Conservation (phyloP, 2,888 invertebrate genomes). For the Cremastinae sp. region DNA sequence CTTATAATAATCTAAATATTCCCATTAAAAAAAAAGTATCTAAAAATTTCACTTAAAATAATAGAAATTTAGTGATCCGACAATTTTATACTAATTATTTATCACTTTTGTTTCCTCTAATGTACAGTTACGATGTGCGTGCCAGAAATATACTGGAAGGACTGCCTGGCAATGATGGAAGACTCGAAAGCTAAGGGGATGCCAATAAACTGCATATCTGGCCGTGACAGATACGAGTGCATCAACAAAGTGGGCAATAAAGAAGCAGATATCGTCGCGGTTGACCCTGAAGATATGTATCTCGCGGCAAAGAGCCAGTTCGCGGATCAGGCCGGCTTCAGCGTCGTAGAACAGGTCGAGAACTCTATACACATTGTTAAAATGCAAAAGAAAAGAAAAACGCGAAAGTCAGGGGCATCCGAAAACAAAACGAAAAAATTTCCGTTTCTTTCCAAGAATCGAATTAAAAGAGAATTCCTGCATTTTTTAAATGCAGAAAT, state of each 20-base stretch:
- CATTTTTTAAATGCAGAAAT: too few relatives aligned
- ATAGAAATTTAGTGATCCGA: too few relatives aligned
- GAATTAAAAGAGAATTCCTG: neutral
- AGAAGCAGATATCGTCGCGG: constrained; percentile 90
- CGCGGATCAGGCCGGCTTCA: constrained; percentile 71
- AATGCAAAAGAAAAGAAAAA: neutral
- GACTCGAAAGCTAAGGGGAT: constrained; percentile 84
- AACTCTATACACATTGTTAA: too few relatives aligned
- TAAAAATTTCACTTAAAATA: too few relatives aligned
- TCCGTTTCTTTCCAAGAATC: neutral
- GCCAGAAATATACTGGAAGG: constrained; percentile 84
- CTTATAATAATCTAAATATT: too few relatives aligned
- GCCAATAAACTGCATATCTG: constrained; percentile 85
- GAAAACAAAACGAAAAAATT: neutral
- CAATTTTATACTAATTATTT: too few relatives aligned
- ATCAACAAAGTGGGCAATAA: constrained; percentile 88
- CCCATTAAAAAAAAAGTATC: too few relatives aligned
- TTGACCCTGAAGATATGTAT: constrained; percentile 94
- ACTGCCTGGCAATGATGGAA: constrained; percentile 86
- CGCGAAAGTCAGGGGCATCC: neutral
- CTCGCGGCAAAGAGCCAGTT: constrained; percentile 84
- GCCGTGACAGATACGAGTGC: constrained; percentile 90
- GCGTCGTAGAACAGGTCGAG: constrained; percentile 73
- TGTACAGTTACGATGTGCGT: constrained; percentile 88
- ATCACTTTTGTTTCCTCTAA: too few relatives aligned